Evolutionary conservation across 2,888 invertebrate species (phyloP), one percentile per base, ranked within the genome.

Genomic region (Rhagophthalmus giganteus): DNA sequence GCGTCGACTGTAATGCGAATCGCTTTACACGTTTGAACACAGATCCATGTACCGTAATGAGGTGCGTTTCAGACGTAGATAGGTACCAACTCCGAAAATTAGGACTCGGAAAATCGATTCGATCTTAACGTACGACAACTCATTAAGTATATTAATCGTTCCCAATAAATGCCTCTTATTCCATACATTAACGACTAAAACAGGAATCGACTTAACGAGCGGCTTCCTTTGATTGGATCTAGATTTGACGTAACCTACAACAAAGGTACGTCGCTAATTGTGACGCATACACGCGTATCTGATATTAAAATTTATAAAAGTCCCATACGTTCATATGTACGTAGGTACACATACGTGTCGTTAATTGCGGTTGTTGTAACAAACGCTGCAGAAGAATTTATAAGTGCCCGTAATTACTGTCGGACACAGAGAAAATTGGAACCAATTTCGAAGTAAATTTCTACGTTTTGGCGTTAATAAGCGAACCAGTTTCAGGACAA

Each of bases 191-290:
- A n/a, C n/a, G n/a, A n/a, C n/a, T n/a, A n/a, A n/a, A n/a, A n/a
- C n/a, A n/a, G n/a, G n/a, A n/a, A n/a, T n/a, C n/a, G n/a, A n/a
- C 20, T 20, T 39, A 39, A 39, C 28, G 39, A 39, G 39, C 39
- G 28, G 39, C 10, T 3, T 15, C 28, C 12, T 39, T 39, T 30
- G 27, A 39, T 28, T 27, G 11, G n/a, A 12, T 32, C 10, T 13
- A 32, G 27, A 32, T 15, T 13, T 37, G 25, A 14, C 3, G 7
- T 3, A 20, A 37, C 26, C 25, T n/a, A 11, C 34, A 14, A 27
- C 26, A 27, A n/a, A 6, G 13, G 9, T 15, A 27, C 9, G 8
- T 26, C 27, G 11, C 26, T 37, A 37, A 37, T 37, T 37, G 9
- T 39, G 15, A 38, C 15, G 26, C 38, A 38, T 28, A 38, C 9